Evolutionary conservation across 2,888 invertebrate species (phyloP).

Genomic region (Tryphoninae sp.): DNA sequence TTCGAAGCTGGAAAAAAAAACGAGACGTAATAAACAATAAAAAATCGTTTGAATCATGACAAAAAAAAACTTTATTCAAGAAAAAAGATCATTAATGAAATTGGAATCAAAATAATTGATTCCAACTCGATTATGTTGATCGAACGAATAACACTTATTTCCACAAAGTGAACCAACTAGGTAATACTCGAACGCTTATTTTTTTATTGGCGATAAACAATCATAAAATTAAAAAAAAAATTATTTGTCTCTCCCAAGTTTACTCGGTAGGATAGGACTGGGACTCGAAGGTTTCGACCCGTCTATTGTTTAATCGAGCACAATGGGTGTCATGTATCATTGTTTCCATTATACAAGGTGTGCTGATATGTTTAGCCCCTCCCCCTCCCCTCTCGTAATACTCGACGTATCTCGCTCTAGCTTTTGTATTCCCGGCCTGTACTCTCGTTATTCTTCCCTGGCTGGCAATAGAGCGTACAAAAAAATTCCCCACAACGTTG

Average conservation of each 20-base stretch:
- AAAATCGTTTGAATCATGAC: neutral
- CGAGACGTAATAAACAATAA: neutral
- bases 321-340: conserved; percentile 73
- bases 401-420: conserved; percentile 5
- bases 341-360: conserved; percentile 67
- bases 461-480: neutral
- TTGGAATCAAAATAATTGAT: too few relatives aligned
- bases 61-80: neutral
- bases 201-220: neutral
- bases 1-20: neutral
- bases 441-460: conserved; percentile 44
- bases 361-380: conserved; percentile 38
- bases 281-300: neutral
- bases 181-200: neutral
- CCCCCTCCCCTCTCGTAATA: conserved; percentile 32
- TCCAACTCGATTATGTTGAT: too few relatives aligned
- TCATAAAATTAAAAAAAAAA: neutral
- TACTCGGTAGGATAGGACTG: neutral
- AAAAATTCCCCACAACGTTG: conserved; percentile 12
- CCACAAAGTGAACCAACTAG: too few relatives aligned
- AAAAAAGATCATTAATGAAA: too few relatives aligned
- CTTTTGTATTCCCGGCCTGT: conserved; percentile 17
- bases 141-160: too few relatives aligned
- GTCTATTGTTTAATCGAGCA: conserved; percentile 71
- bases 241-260: neutral